Percentiles rank a stretch among this genome's conserved stretches.
These are phyloP conservation scores for Theocolax elegans DNA, from an alignment of 1,140 invertebrate genomes.

Conservation along the genomic window DNA sequence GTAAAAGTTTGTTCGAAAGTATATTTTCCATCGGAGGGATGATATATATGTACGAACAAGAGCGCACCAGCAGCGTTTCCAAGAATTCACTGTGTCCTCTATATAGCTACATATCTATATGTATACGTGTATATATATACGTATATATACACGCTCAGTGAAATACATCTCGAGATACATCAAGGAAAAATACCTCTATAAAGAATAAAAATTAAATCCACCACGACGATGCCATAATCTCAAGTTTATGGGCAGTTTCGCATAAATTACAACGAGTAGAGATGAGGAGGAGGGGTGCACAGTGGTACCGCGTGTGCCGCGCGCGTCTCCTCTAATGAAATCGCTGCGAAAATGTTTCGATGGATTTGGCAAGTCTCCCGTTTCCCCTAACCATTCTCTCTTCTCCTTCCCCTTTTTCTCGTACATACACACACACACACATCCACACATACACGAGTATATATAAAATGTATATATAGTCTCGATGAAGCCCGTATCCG, in stretches of 20 bases:
- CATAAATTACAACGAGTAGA: slow-evolving; percentile 31
- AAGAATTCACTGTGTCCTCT: not conserved
- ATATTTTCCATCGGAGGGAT: too few relatives aligned
- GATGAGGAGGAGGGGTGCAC: not conserved
- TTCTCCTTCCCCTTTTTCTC: not conserved
- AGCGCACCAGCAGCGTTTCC: too few relatives aligned
- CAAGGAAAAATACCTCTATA: slow-evolving; percentile 24
- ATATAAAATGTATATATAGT: too few relatives aligned
- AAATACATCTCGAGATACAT: too few relatives aligned
- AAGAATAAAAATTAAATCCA: slow-evolving; percentile 35
- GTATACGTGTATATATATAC: too few relatives aligned
- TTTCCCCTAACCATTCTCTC: not conserved
- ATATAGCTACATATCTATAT: not conserved
- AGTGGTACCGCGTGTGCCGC: not conserved
- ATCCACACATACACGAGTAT: too few relatives aligned
- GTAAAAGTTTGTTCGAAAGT: too few relatives aligned
- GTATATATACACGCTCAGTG: too few relatives aligned
- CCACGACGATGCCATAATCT: slow-evolving; percentile 26
- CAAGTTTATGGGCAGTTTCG: slow-evolving; percentile 31
- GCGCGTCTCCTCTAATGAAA: slow-evolving; percentile 34
- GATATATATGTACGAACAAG: too few relatives aligned
- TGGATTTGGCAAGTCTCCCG: slow-evolving; percentile 37
- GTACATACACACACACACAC: too few relatives aligned
- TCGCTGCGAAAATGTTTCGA: slow-evolving; percentile 35
- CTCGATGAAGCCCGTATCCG: not conserved